Evolutionary conservation across 2,797 vertebrate genomes (phyloP).

Genomic region (Acestrorhynchus altus): DNA sequence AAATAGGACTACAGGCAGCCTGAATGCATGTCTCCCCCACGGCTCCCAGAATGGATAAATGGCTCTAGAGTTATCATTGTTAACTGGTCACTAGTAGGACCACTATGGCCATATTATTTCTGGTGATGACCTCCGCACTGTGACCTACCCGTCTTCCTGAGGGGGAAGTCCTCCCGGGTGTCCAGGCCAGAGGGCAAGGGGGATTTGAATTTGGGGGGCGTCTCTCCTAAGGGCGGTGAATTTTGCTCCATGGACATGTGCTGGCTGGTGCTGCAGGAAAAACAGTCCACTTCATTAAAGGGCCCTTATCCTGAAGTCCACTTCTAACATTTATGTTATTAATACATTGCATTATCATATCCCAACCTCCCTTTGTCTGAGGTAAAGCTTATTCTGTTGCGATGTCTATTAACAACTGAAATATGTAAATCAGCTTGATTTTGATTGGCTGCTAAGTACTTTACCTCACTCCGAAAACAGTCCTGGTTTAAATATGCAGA

Average conservation of each 20-base stretch:
- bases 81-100: conserved; percentile 21
- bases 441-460: not conserved
- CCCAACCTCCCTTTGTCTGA: not conserved
- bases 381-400: too few species aligned
- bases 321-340: too few species aligned
- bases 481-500: not conserved
- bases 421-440: not conserved
- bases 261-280: conserved; percentile 80
- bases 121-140: conserved; percentile 69
- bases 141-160: conserved; percentile 90
- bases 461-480: not conserved
- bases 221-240: conserved; percentile 84
- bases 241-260: conserved; percentile 87
- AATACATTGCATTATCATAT: not conserved
- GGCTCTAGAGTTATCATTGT: not conserved
- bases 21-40: too few species aligned
- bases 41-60: not conserved
- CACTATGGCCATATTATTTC: conserved; percentile 38
- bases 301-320: not conserved
- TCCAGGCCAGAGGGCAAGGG: conserved; percentile 82
- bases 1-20: too few species aligned
- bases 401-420: too few species aligned
- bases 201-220: conserved; percentile 85
- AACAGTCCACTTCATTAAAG: not conserved
- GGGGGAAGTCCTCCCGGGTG: conserved; percentile 86